Evolutionary conservation across 2,113 vertebrate genomes (phyloP).

Genomic region (Odocoileus virginianus): DNA sequence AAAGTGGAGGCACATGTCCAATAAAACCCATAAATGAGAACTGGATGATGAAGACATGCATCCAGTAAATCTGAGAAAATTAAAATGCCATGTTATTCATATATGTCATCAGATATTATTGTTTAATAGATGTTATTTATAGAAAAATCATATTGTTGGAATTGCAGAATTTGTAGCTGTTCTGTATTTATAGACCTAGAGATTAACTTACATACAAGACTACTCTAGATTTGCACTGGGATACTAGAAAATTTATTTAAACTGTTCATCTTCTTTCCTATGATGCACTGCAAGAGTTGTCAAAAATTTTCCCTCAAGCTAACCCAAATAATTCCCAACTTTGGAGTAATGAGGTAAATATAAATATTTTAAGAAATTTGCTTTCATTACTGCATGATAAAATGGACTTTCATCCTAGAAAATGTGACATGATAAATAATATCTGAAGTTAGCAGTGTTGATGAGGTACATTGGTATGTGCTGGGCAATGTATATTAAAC

Average conservation of each 20-base stretch:
- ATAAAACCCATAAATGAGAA: neutral
- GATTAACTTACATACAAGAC: neutral
- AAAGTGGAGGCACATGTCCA: neutral
- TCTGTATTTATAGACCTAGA: neutral
- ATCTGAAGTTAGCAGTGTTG: neutral
- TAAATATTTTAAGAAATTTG: neutral
- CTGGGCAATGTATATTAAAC: neutral
- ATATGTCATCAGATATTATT: neutral
- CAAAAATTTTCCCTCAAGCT: neutral
- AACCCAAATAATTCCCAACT: neutral
- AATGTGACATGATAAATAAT: neutral
- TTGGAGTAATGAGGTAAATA: neutral
- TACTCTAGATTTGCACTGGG: neutral
- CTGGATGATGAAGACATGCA: neutral
- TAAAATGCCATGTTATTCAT: neutral
- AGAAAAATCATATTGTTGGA: neutral
- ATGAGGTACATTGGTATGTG: neutral
- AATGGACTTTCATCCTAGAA: neutral
- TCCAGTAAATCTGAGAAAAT: neutral
- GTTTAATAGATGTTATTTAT: neutral
- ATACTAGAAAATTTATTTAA: neutral
- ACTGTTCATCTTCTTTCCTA: neutral
- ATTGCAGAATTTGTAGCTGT: neutral
- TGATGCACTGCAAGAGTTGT: neutral
- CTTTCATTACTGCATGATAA: neutral